These are phyloP conservation scores for Zaprionus kolodkinae DNA, from an alignment of 1,140 invertebrate genomes.

Conservation along the genomic window DNA sequence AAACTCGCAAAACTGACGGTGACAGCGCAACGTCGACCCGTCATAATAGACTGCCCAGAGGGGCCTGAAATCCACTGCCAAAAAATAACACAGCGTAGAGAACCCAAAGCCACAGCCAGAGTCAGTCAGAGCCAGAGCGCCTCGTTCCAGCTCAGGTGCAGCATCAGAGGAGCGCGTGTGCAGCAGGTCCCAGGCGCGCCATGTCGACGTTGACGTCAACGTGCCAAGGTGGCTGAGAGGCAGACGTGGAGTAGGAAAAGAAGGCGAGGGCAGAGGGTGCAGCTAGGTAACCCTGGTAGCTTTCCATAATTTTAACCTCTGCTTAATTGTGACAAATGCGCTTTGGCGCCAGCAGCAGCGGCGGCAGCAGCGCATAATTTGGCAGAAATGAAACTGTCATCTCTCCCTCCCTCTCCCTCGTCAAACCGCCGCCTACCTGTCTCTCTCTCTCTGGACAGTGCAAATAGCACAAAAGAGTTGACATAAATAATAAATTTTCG, in stretches of 20 bases:
- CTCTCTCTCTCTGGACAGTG: slow-evolving; percentile 41
- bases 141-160: slow-evolving; percentile 39
- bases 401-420: not conserved
- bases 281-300: not conserved
- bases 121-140: not conserved
- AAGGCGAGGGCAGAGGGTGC: not conserved
- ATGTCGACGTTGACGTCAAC: slow-evolving; percentile 57
- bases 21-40: slow-evolving; percentile 38
- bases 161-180: not conserved
- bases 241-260: not conserved
- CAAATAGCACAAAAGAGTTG: slow-evolving; percentile 83
- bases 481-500: slow-evolving; percentile 82
- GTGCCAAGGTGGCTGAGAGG: slow-evolving; percentile 11
- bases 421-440: no score
- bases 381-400: slow-evolving; percentile 12
- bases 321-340: slow-evolving; percentile 83
- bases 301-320: slow-evolving; percentile 53
- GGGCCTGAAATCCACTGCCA: slow-evolving; percentile 50
- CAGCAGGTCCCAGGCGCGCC: slow-evolving; percentile 48
- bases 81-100: slow-evolving; percentile 46
- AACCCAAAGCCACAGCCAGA: slow-evolving; percentile 1
- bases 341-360: slow-evolving; percentile 59
- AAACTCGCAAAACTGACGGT: slow-evolving; percentile 37
- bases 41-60: slow-evolving; percentile 61
- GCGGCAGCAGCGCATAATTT: slow-evolving; percentile 73